Conservation (phyloP, 2,888 invertebrate species). For the Dysmachus trigonus region DNA sequence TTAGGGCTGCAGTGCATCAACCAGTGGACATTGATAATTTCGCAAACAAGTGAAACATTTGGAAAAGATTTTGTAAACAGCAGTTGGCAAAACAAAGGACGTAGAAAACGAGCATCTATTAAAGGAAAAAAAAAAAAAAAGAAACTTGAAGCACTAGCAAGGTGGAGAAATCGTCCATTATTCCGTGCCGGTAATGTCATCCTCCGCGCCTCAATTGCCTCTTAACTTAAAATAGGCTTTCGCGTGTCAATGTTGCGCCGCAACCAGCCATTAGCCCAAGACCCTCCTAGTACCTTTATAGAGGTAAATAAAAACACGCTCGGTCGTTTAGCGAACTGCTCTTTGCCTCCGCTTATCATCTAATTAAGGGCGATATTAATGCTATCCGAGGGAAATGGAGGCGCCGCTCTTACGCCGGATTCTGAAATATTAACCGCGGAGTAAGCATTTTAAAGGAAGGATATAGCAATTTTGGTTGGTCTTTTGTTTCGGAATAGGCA, state of each 20-base stretch:
- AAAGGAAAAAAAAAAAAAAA: not conserved
- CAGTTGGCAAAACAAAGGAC: not conserved
- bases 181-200: not conserved
- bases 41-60: not conserved
- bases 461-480: not conserved
- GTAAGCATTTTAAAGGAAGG: not conserved
- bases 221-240: not conserved
- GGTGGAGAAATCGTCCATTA: not conserved
- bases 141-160: not conserved
- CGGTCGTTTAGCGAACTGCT: conserved; percentile 39
- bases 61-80: not conserved
- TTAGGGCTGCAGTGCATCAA: conserved; percentile 12
- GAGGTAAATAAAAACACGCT: conserved; percentile 46
- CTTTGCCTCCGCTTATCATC: conserved; percentile 9
- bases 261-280: not conserved
- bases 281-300: not conserved
- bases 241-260: not conserved
- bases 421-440: not conserved
- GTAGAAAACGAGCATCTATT: not conserved
- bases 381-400: not conserved
- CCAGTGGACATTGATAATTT: not conserved
- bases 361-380: conserved; percentile 15
- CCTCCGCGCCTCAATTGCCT: not conserved
- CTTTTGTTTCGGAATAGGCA: not conserved
- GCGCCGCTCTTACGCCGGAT: not conserved